Evolutionary conservation across 2,797 vertebrate species (phyloP), one percentile per base, ranked within the genome.

Genomic region (Rhinichthys osculus): DNA sequence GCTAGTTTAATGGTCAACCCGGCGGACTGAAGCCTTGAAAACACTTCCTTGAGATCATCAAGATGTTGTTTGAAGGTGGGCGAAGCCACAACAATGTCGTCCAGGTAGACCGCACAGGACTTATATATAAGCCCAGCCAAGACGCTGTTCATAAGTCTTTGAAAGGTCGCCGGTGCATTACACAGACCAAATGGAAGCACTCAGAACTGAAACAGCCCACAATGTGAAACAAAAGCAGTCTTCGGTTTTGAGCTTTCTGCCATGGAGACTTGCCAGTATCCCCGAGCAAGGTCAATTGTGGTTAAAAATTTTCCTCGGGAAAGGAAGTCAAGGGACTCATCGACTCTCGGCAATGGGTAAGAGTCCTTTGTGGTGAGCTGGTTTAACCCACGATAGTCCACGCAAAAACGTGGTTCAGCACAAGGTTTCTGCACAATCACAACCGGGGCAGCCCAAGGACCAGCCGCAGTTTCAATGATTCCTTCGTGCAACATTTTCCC

Each of bases 391-490:
- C 83, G 23, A 33, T 38, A 90, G 27, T 90, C 78, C 16, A 89
- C 80, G 44, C 86, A 90, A 44, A 91, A 85, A 9, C 4, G 5
- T 27, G 7, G 80, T 19, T 88, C 88, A 10, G 14, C 1, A 2
- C 35, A 35, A 1, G 71, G 21, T n/a, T 80, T 89, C 14, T 62
- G 78, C 4, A 90, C 84, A 44, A 88, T 90, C 0, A 89, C 85
- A 1, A 89, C 50, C 0, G 82, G 80, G 14, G 81, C 78, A 9
- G 87, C 47, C 85, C 85, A 84, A 5, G 87, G 87, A 0, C 78
- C 74, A 4, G 62, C 47, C 1, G 76, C 82, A 3, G 78, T 81
- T 67, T 88, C 81, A 77, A 84, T 86, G n/a, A 91, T 90, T 27
- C 17, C 59, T 1, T 88, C 81, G 0, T 74, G 50, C 4, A 90